Evolutionary conservation across 2,797 vertebrate genomes (phyloP).

Genomic region (Propithecus deckenii): DNA sequence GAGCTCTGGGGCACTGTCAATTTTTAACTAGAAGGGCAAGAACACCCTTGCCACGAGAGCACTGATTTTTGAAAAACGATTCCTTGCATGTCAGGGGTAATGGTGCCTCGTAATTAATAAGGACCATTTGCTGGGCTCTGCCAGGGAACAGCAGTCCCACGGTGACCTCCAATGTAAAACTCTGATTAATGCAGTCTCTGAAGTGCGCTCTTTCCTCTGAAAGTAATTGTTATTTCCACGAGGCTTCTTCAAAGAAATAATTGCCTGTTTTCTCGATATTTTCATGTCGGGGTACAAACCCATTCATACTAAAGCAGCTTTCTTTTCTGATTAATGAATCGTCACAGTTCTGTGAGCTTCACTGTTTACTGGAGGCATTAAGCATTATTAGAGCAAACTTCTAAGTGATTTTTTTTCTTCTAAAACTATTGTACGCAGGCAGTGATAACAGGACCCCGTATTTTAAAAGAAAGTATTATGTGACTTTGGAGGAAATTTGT

Average conservation of each 20-base stretch:
- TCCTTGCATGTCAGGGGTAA: conserved; percentile 50
- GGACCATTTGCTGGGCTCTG: conserved; percentile 13
- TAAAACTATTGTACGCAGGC: neutral
- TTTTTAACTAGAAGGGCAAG: conserved; percentile 57
- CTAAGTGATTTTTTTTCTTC: neutral
- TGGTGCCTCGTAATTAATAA: conserved; percentile 52
- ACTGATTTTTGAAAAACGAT: conserved; percentile 69
- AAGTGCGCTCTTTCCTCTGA: neutral
- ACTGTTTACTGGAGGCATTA: neutral
- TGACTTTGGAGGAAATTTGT: conserved; percentile 26
- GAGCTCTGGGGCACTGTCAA: conserved; percentile 43
- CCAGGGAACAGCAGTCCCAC: neutral
- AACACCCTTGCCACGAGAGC: neutral
- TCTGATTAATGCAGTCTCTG: neutral
- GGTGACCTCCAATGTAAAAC: conserved; percentile 54
- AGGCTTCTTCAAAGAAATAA: neutral
- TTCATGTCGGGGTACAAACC: neutral
- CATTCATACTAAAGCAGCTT: neutral
- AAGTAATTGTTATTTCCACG: neutral
- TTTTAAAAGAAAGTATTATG: neutral
- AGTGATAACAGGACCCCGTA: neutral
- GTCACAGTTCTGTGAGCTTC: neutral
- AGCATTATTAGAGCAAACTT: conserved; percentile 34
- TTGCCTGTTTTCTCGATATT: neutral
- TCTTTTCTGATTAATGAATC: neutral